Percentiles rank a stretch among this genome's conserved stretches.
phyloP scores from a whole-genome alignment of 2,113 vertebrate species.

The Neopipo cinnamomea region DNA sequence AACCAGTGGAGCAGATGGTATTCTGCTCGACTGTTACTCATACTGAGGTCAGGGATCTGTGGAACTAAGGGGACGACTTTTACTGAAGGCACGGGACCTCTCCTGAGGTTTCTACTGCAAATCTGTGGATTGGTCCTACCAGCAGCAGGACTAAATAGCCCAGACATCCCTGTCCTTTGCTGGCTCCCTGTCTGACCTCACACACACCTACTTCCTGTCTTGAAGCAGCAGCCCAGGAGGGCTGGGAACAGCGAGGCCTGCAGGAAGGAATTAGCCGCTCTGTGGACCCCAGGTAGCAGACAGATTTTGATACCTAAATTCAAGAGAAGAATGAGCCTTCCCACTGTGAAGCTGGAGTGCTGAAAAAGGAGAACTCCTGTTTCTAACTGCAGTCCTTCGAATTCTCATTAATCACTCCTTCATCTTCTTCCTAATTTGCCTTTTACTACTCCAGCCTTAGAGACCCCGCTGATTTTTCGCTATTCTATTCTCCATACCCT shows the following conservation, averaged over 20 bases:
- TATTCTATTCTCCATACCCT: background rate
- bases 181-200: background rate
- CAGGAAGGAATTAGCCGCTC: background rate
- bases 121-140: background rate
- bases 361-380: background rate
- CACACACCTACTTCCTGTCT: background rate
- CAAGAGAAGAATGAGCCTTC: background rate
- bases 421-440: background rate
- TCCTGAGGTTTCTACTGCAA: background rate
- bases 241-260: background rate
- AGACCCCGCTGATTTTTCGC: background rate
- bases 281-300: background rate
- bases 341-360: background rate
- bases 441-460: background rate
- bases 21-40: background rate
- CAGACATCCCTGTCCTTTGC: background rate
- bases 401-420: background rate
- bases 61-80: background rate
- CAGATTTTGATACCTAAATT: background rate
- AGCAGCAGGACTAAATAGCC: background rate
- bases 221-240: background rate
- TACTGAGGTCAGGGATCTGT: background rate
- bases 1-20: background rate
- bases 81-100: background rate
- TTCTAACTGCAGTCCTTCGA: background rate